phyloP scores from a whole-genome alignment of 2,888 invertebrate genomes.

The Hirudinaria manillensis region DNA sequence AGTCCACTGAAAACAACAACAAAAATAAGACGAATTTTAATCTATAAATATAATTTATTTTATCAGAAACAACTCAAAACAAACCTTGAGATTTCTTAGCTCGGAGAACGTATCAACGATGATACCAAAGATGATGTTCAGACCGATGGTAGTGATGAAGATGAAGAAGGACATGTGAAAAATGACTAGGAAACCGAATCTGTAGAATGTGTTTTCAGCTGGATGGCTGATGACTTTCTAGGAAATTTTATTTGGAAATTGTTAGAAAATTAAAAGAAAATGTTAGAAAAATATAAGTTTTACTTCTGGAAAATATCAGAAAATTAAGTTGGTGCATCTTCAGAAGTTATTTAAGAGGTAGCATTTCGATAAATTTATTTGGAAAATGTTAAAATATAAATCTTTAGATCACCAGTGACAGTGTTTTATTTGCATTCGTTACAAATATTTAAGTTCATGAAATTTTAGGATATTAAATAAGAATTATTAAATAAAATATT shows the following conservation, averaged over 20 bases:
- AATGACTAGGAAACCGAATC: slow-evolving; percentile 42
- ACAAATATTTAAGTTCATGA: too few relatives aligned
- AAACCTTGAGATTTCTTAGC: slow-evolving; percentile 53
- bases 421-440: too few relatives aligned
- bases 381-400: too few relatives aligned
- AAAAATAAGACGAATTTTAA: neutral
- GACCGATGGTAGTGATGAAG: slow-evolving; percentile 55
- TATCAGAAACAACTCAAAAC: neutral
- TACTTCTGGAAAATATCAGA: too few relatives aligned
- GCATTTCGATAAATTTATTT: too few relatives aligned
- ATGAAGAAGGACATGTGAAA: slow-evolving; percentile 55
- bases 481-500: too few relatives aligned
- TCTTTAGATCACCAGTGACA: too few relatives aligned
- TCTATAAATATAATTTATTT: too few relatives aligned
- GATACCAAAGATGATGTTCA: slow-evolving; percentile 56
- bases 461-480: too few relatives aligned
- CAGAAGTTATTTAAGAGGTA: too few relatives aligned
- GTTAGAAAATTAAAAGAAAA: neutral
- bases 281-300: neutral
- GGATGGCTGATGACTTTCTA: slow-evolving; percentile 39
- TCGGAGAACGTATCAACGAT: slow-evolving; percentile 56
- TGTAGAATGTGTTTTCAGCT: slow-evolving; percentile 41
- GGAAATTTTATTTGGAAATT: neutral
- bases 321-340: neutral
- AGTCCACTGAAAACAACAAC: slow-evolving; percentile 49